Percentiles rank a stretch among this genome's conserved stretches.
Evolutionary conservation across 2,113 vertebrate genomes (phyloP).

Genomic region (Neotoma lepida): DNA sequence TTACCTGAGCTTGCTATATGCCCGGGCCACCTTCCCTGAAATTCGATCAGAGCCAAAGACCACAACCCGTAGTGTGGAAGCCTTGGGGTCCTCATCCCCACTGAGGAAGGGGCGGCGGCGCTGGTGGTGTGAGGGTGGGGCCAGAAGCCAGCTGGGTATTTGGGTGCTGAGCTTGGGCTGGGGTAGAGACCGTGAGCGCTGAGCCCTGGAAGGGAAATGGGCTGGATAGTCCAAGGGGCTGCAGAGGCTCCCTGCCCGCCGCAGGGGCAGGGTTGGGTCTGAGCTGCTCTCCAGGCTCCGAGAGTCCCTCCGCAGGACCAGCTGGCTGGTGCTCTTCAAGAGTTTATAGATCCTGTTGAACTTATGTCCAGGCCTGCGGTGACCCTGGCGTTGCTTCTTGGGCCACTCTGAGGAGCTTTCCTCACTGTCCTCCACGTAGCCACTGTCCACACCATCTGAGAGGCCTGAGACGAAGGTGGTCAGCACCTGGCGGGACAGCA

Average conservation of each 20-base stretch:
- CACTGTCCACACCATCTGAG: constrained; percentile 93
- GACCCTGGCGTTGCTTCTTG: constrained; percentile 69
- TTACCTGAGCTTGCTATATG: constrained; percentile 92
- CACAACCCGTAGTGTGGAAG: constrained; percentile 90
- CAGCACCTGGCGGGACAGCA: constrained; percentile 86
- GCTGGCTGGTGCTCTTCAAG: constrained; percentile 89
- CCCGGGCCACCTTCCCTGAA: constrained; percentile 94
- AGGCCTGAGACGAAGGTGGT: constrained; percentile 90
- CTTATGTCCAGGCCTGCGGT: constrained; percentile 82
- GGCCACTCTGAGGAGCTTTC: constrained; percentile 84
- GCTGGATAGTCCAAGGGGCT: constrained; percentile 82
- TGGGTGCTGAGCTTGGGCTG: constrained; percentile 86
- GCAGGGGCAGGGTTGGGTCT: constrained; percentile 73
- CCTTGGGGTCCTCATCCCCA: constrained; percentile 89
- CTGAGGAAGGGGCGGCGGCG: constrained; percentile 94
- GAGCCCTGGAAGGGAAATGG: constrained; percentile 83
- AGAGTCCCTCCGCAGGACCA: constrained; percentile 81
- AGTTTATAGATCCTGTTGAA: constrained; percentile 90
- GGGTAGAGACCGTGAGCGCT: constrained; percentile 93
- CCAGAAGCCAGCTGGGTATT: constrained; percentile 67
- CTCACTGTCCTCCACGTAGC: constrained; percentile 92
- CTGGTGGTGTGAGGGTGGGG: constrained; percentile 84
- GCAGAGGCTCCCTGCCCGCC: constrained; percentile 91
- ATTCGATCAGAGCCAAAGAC: constrained; percentile 97
- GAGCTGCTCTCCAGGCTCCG: neutral